Conservation (phyloP, 1,140 invertebrate species). For the Gonioctena quinquepunctata region DNA sequence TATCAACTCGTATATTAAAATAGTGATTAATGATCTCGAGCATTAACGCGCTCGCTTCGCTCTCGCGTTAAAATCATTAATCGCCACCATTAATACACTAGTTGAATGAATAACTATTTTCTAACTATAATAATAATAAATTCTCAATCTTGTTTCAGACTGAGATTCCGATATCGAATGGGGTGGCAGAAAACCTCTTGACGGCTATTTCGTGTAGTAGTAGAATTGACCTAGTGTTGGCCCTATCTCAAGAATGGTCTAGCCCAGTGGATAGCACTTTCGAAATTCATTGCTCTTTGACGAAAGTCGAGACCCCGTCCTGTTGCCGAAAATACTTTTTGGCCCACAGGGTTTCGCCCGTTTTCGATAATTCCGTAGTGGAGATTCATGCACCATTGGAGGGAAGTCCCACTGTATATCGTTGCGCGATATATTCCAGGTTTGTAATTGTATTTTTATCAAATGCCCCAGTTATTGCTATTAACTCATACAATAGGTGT, state of each 20-base stretch:
- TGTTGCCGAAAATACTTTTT: neutral
- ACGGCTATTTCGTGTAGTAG: neutral
- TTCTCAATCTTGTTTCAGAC: neutral
- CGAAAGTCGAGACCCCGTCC: neutral
- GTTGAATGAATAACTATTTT: no score
- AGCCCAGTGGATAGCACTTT: conserved; percentile 12
- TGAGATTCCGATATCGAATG: neutral
- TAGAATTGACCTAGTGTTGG: neutral
- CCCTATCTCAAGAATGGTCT: neutral
- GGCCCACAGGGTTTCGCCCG: neutral
- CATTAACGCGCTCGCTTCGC: no score
- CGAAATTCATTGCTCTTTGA: conserved; percentile 20
- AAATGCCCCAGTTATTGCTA: no score
- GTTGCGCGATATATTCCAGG: neutral
- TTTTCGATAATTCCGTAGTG: conserved; percentile 2
- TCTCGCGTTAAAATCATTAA: no score
- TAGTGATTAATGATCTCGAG: no score
- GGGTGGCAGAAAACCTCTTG: neutral
- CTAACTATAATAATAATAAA: no score
- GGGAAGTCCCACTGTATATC: neutral
- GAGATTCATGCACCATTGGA: neutral
- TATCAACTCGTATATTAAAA: no score
- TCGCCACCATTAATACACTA: no score
- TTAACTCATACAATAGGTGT: no score
- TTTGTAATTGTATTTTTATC: neutral